Evolutionary conservation across 2,113 vertebrate genomes (phyloP).

Genomic region (Pomatorhinus ruficollis): DNA sequence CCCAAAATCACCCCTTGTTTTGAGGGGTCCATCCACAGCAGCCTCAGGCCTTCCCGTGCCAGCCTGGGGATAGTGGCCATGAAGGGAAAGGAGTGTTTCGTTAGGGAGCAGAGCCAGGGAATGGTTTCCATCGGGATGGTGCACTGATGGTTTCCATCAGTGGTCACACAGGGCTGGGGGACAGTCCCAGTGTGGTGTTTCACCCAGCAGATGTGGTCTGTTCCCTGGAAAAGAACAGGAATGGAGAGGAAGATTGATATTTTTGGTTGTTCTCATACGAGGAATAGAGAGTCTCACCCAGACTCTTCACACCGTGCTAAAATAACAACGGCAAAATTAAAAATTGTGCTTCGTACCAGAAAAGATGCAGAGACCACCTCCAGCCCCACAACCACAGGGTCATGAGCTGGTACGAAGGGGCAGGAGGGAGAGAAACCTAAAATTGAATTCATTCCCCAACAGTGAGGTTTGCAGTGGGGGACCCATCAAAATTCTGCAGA

Average conservation of each 20-base stretch:
- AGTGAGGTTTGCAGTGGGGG: background rate
- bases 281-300: background rate
- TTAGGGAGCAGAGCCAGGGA: background rate
- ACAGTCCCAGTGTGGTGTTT: background rate
- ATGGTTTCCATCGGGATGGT: background rate
- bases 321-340: background rate
- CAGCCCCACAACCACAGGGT: background rate
- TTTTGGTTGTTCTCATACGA: rapidly evolving
- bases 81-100: background rate
- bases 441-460: rapidly evolving
- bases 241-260: background rate
- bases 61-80: background rate
- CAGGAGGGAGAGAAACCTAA: background rate
- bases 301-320: background rate
- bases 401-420: background rate
- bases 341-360: background rate
- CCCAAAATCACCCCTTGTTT: background rate
- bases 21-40: background rate
- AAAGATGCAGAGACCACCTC: background rate
- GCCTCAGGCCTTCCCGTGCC: background rate
- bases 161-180: background rate
- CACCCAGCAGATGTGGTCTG: background rate
- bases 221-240: background rate
- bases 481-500: background rate
- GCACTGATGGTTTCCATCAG: no score